Base-by-base conservation (phyloP, 2,888 invertebrate genomes). In the Ectemnius cavifrons region DNA sequence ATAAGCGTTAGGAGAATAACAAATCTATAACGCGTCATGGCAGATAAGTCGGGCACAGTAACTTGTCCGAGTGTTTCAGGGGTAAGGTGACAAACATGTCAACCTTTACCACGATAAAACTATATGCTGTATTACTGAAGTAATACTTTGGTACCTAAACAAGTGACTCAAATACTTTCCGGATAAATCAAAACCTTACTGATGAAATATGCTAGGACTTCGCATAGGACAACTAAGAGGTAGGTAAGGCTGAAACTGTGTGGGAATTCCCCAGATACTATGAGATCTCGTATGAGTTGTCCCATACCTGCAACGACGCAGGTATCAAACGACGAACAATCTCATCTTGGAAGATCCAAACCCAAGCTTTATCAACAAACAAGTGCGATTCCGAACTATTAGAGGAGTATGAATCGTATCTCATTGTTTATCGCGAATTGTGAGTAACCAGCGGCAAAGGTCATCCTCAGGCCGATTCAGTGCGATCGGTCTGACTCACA, bases 1-100 rank as follows among this genome's bases (percentile, higher is more conserved):
- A 79, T 79, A 79, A 73, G 68, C 68, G 69, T 62, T 73, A 71
- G 71, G 68, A 71, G 71, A 78, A 78, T 73, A 77, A 79, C 75
- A 75, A 79, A 77, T 77, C 77, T 67, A 69, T 75, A 77, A 71
- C 73, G 68, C 66, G 67, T 59, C 71, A 70, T 47, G 23, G 28
- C 8, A 67, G 77, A 77, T 78, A 77, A 73, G 68, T 37, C 61
- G 27, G 52, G 37, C 77, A 6, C 18, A 71, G 56, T 70, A 66
- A 52, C 73, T 69, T 66, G 77, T 58, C 58, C 47, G 23, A 47
- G 63, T 46, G 64, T 70, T 76, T 73, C 47, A 56, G 18, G 56
- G 27, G 28, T 28, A 46, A 20, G n/a, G 23, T 52, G 49, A 27
- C 57, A 76, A 76, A 73, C 67, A 68, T 23, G 20, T 37, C 57